Conservation (phyloP, 2,797 vertebrate genomes). For the Garrulus glandarius region DNA sequence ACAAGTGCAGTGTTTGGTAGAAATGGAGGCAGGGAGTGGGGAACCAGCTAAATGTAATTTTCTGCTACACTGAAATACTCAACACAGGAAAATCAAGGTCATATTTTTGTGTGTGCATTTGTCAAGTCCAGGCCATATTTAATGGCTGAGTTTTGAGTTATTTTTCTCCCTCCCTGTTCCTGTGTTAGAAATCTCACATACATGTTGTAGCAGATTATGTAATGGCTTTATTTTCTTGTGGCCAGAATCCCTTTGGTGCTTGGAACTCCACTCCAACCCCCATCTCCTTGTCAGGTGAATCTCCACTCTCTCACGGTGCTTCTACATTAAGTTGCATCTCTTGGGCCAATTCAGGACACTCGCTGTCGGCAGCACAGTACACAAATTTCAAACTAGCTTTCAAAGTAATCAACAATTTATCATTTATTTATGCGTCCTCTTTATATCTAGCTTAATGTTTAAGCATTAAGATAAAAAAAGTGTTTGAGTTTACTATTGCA, state of each 20-base stretch:
- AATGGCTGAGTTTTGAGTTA: not conserved
- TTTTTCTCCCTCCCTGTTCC: not conserved
- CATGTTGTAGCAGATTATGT: not conserved
- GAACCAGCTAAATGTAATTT: not conserved
- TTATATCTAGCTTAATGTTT: conserved; percentile 30
- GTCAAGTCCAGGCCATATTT: not conserved
- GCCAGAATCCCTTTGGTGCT: not conserved
- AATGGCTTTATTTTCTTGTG: not conserved
- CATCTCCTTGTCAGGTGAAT: not conserved
- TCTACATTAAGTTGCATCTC: not conserved
- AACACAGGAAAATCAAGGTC: not conserved
- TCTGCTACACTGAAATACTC: not conserved
- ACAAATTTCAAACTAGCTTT: conserved; percentile 27
- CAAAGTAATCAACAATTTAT: conserved; percentile 41
- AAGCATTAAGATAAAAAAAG: conserved; percentile 9
- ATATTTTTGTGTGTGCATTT: not conserved
- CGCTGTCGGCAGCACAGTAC: not conserved
- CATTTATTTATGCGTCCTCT: conserved; percentile 57
- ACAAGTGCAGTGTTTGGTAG: not conserved
- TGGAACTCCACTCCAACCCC: not conserved
- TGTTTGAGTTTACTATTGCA: conserved; percentile 11
- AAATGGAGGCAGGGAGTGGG: not conserved
- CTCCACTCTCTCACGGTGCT: not conserved
- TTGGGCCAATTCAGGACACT: conserved; percentile 27
- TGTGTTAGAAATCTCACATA: not conserved